Evolutionary conservation across 2,888 invertebrate genomes (phyloP).

Genomic region (Plebejus anna): DNA sequence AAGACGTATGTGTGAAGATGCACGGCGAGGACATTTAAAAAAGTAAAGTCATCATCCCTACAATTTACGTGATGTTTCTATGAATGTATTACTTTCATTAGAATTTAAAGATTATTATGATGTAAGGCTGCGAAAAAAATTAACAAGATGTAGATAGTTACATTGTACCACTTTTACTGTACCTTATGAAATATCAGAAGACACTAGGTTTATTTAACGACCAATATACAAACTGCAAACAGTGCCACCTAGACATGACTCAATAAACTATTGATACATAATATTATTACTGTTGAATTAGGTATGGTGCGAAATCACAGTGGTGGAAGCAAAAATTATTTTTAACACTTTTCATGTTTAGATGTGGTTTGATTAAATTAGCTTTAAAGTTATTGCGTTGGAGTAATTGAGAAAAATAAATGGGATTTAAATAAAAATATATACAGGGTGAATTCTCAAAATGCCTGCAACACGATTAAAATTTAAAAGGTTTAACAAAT

Average conservation of each 20-base stretch:
- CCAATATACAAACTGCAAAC: constrained; percentile 19
- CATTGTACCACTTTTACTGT: constrained; percentile 10
- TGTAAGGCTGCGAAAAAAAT: constrained; percentile 12
- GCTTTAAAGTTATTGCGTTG: not conserved
- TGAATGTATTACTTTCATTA: constrained; percentile 9
- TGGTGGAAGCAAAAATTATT: not conserved
- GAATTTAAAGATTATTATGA: not conserved
- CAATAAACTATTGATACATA: not conserved
- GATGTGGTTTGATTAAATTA: not conserved
- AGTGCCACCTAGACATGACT: constrained; percentile 15
- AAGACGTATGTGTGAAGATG: not conserved
- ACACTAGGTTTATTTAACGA: constrained; percentile 23
- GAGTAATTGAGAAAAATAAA: not conserved
- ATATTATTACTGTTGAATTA: not conserved
- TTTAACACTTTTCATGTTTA: constrained; percentile 10
- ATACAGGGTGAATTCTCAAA: too few species aligned
- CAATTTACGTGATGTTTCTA: constrained; percentile 3
- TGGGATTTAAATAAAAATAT: not conserved
- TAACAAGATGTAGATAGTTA: constrained; percentile 10
- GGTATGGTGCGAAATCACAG: not conserved
- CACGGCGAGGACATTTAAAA: not conserved
- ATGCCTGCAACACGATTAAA: too few species aligned
- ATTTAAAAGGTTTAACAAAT: too few species aligned
- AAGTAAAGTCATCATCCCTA: not conserved
- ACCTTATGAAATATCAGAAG: not conserved